Conservation (phyloP, 2,888 invertebrate genomes). For the Cryptosula pallasiana region DNA sequence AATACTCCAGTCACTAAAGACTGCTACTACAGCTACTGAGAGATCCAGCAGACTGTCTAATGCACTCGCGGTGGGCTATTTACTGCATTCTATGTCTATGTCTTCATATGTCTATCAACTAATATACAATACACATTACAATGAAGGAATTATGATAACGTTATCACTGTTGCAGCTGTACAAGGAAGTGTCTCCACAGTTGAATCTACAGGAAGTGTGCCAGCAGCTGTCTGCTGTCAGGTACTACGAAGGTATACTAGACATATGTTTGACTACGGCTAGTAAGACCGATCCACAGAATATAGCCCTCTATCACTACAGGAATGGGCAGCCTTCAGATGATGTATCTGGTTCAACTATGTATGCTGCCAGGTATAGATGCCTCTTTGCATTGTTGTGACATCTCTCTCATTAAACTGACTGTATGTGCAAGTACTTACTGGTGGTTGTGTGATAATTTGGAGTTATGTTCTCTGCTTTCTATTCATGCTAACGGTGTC, state of each 20-base stretch:
- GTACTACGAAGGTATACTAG: slow-evolving; percentile 82
- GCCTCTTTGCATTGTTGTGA: no score
- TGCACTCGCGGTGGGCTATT: slow-evolving; percentile 4
- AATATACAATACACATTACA: no score
- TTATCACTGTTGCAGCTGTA: slow-evolving; percentile 60
- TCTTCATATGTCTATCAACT: no score
- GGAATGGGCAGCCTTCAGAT: slow-evolving; percentile 73
- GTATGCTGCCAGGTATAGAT: slow-evolving; percentile 57
- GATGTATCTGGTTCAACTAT: slow-evolving; percentile 76
- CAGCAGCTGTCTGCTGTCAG: slow-evolving; percentile 70
- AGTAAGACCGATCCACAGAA: slow-evolving; percentile 79
- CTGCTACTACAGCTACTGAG: slow-evolving; percentile 65
- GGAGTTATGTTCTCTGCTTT: no score
- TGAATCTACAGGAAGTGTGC: slow-evolving; percentile 78
- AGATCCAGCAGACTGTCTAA: slow-evolving; percentile 58
- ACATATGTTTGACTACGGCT: slow-evolving; percentile 78
- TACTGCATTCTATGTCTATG: no score
- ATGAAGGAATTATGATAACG: no score
- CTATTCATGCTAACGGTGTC: no score
- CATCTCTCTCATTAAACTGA: no score
- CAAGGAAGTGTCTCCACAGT: slow-evolving; percentile 79
- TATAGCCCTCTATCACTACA: slow-evolving; percentile 79
- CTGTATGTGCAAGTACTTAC: no score
- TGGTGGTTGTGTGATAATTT: no score
- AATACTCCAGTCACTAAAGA: slow-evolving; percentile 72